Base-by-base conservation (phyloP, 2,113 vertebrate species). In the Apodemus sylvaticus region DNA sequence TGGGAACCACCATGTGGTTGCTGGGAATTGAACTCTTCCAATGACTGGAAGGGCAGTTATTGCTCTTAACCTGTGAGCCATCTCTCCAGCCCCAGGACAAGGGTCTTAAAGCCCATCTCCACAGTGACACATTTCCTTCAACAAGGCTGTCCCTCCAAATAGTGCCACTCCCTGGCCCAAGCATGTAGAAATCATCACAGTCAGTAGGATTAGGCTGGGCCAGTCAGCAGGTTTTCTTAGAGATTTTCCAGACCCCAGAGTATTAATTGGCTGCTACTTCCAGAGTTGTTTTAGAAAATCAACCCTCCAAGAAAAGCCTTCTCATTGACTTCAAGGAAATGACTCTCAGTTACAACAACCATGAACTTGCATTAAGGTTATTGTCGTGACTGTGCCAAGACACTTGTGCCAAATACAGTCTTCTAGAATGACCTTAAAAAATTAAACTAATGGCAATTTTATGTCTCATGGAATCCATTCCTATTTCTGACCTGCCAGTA, bases 251-350 rank as follows among this genome's bases (percentile, higher is more conserved):
- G 16, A 45, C 29, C 17, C 55, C 45, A 42, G 7, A 29, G 20
- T 3, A 0, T 64, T 73, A 83, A 11, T 29, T 82, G 51, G 39
- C 31, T 14, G 17, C 55, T 74, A 60, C 55, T 87, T 81, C 76
- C 64, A 39, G 1, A 1, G 26, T 83, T 45, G 55, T 39, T 60
- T 51, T 96, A 48, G 83, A 94, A 92, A 70, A 74, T 22, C 29
- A 79, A n/a, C 96, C 94, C 81, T 96, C 94, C 51, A 97, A 90
- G 97, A 97, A 97, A 88, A 2, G 2, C 24, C 3, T 60, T 81
- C 13, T 7, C 53, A 26, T 64, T 91, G 71, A 45, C 78, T 79
- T 95, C 95, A 42, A 94, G 95, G 95, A 97, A 95, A 79, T 64
- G 34, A 39, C 51, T 39, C 73, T 34, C 76, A 60, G 39, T 45